A percentile compares a stretch with the other conserved stretches of the same genome.
Conservation (phyloP, 2,888 invertebrate genomes). For the Lymantria dispar region DNA sequence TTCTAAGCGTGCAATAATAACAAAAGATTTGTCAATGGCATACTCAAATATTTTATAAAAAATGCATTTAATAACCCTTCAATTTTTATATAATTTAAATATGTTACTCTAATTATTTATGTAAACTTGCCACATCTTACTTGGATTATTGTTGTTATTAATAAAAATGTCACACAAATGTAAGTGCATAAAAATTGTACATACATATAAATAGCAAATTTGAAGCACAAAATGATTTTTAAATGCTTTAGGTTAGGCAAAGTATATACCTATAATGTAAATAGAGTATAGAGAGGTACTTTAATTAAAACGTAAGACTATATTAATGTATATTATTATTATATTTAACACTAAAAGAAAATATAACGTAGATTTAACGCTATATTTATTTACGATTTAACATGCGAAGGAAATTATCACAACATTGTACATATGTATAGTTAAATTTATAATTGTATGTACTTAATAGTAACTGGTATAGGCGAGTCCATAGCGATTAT, state of each 20-base stretch:
- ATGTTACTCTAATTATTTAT: too few relatives aligned
- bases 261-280: constrained; percentile 22
- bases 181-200: constrained; percentile 23
- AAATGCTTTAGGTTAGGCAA: constrained; percentile 43
- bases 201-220: constrained; percentile 14
- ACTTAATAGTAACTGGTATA: constrained; percentile 47
- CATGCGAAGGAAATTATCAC: constrained; percentile 51
- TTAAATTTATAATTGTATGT: constrained; percentile 13
- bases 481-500: constrained; percentile 71
- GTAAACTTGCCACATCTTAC: too few relatives aligned
- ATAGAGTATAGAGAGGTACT: constrained; percentile 1
- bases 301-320: background rate
- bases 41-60: too few relatives aligned
- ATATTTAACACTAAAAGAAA: too few relatives aligned
- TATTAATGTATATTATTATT: too few relatives aligned
- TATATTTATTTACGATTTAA: constrained; percentile 46
- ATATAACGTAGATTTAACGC: constrained; percentile 40
- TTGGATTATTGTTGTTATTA: too few relatives aligned
- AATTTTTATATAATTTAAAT: too few relatives aligned
- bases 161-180: background rate
- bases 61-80: too few relatives aligned
- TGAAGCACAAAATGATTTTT: constrained; percentile 37
- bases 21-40: background rate
- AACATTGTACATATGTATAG: constrained; percentile 53
- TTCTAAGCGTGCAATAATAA: constrained; percentile 14